A percentile compares a stretch with the other conserved stretches of the same genome.
These are phyloP conservation scores for Lagenorhynchus albirostris DNA, from an alignment of 2,113 vertebrate genomes.

Conservation along the genomic window DNA sequence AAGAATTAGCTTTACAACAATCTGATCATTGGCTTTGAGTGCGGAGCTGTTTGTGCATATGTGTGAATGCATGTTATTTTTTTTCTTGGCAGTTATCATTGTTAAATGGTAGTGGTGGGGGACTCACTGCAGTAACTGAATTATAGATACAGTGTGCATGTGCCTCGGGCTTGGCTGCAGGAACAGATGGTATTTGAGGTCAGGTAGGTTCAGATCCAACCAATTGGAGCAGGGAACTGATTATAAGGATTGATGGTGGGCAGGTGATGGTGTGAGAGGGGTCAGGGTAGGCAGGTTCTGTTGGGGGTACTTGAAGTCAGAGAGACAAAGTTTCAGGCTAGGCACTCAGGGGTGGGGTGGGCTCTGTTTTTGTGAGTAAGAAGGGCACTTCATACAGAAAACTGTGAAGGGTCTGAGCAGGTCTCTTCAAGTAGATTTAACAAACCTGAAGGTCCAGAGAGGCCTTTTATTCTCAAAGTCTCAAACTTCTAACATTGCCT, in stretches of 20 bases:
- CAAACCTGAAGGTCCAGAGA: neutral
- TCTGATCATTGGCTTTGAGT: neutral
- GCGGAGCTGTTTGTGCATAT: neutral
- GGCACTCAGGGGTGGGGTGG: neutral
- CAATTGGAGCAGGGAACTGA: neutral
- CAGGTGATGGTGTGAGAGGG: neutral
- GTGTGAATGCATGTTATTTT: neutral
- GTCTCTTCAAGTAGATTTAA: neutral
- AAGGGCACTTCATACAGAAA: neutral
- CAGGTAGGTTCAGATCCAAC: constrained; percentile 28
- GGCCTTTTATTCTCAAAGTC: neutral
- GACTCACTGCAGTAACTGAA: neutral
- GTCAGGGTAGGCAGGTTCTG: neutral
- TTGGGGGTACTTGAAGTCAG: neutral
- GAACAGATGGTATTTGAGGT: constrained; percentile 27
- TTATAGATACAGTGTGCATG: neutral
- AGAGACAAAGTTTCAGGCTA: constrained; percentile 23
- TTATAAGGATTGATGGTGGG: constrained; percentile 48
- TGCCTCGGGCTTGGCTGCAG: neutral
- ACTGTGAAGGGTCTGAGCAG: neutral
- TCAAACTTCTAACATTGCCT: neutral
- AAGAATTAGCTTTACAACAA: neutral
- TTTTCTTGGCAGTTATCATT: neutral
- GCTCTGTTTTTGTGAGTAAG: neutral
- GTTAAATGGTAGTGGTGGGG: neutral